Evolutionary conservation across 2,888 invertebrate species (phyloP).

Genomic region (Nomada hirtipes): DNA sequence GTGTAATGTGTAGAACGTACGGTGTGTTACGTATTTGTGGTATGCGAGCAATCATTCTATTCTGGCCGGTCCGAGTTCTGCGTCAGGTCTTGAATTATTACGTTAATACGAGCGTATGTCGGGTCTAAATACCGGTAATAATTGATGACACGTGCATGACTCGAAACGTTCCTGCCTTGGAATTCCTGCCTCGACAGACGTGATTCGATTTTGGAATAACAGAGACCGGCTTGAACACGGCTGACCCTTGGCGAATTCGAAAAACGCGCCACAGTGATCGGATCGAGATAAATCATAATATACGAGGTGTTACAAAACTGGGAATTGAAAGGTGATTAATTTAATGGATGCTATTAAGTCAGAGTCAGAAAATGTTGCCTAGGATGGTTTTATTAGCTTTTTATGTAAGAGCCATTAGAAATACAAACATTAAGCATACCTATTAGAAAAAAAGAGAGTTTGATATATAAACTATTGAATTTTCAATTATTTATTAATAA

Average conservation of each 20-base stretch:
- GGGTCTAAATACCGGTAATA: constrained; percentile 25
- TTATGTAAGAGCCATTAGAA: too few species aligned
- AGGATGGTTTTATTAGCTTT: too few species aligned
- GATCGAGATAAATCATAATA: background rate
- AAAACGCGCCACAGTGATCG: background rate
- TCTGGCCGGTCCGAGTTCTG: constrained; percentile 30
- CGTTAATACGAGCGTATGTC: constrained; percentile 27
- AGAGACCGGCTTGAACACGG: background rate
- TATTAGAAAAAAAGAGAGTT: too few species aligned
- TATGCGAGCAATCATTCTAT: constrained; percentile 44
- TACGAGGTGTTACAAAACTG: too few species aligned
- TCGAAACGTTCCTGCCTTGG: constrained; percentile 3
- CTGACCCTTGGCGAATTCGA: background rate
- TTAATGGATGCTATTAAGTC: too few species aligned
- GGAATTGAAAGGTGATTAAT: too few species aligned
- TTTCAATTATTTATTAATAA: too few species aligned
- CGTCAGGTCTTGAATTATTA: constrained; percentile 45
- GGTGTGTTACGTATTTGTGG: constrained; percentile 31
- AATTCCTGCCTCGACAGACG: background rate
- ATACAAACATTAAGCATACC: too few species aligned
- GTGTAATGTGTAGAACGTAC: background rate
- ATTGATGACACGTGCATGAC: constrained; percentile 21
- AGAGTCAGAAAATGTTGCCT: too few species aligned
- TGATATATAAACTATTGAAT: too few species aligned
- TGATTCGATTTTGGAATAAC: constrained; percentile 22